Evolutionary conservation across 1,140 invertebrate species (phyloP), one percentile per base, ranked within the genome.

Genomic region (Drosophila oshimai): DNA sequence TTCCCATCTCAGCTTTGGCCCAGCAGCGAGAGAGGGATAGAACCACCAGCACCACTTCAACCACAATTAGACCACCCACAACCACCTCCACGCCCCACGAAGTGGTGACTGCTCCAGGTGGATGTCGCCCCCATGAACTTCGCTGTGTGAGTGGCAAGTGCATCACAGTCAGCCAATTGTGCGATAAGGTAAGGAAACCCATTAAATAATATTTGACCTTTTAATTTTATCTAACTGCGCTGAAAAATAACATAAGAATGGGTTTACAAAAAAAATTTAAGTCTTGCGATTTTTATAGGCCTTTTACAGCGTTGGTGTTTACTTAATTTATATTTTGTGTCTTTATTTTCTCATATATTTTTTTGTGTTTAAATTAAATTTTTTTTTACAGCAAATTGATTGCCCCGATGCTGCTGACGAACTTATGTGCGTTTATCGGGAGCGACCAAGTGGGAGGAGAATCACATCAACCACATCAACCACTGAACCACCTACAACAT

Each of bases 371-470:
- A n/a, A n/a, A n/a, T n/a, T n/a, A n/a, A n/a, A n/a, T n/a, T n/a
- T n/a, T n/a, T 26, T 41, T 29, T 7, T 7, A 3, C 12, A 91
- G 55, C 92, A 92, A 70, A 91, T 92, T 13, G 93, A 94, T 89
- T 94, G 93, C 75, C 91, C 92, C 2, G 93, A 94, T 90, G 92
- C 93, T 26, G 93, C 93, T 4, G 94, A 94, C 69, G 94, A 94
- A 69, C 91, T 93, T 39, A 93, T 93, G 81, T 94, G 94, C 70
- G 73, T 87, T 22, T 91, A 91, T 44, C 67, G 89, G 1, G 89
- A 90, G n/a, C 69, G 79, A 33, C 53, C 55, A 6, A 87, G 45
- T 41, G 68, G 45, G 10, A 58, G 54, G 13, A 42, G 47, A 5
- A 29, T 34, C 15, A 28, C 58, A 2, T 45, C 39, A 33, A 57